Base-by-base conservation (phyloP, 2,888 invertebrate genomes). In the Dicycla oo region DNA sequence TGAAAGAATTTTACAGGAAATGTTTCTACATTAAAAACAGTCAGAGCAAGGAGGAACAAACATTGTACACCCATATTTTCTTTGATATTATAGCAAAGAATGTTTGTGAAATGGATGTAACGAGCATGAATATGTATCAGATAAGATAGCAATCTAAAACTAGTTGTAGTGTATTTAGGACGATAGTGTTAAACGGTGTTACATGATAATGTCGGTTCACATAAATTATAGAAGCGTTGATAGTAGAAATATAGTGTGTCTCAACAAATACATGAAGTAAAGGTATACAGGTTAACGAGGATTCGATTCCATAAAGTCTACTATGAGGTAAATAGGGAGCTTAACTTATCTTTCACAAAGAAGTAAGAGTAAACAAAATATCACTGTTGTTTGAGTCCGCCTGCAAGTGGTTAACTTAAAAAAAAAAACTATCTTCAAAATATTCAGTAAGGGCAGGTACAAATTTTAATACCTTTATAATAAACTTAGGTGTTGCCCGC, bases 41-140 rank as follows among this genome's bases (percentile, higher is more conserved):
- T 45, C 0, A 80, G 13, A 43, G 54, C 11, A 49, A 68, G 20
- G 1, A 81, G 1, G 7, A 80, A 4, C 11, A 75, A 5, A 38
- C 47, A 20, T 34, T 45, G 20, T 26, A 65, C 45, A 58, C 47
- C 20, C 81, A 81, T 81, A 10, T 60, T 81, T 64, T 4, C 13
- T 40, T n/a, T 15, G 20, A 58, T 26, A 18, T 68, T 67, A 1
- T 13, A 18, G 13, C 30, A 43, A 34, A 34, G 23, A 72, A 66
- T 72, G 47, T 67, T 56, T 5, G 45, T 23, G 49, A 5, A 26
- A 51, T 61, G 47, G 34, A 60, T 54, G 62, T 67, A 11, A 30
- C 7, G 10, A 11, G 26, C 30, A 73, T 81, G 68, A 80, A 73
- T 83, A 80, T 82, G 69, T 67, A 73, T n/a, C 18, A 45, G 11